phyloP scores from a whole-genome alignment of 2,113 vertebrate species.

The Corvus cornix region DNA sequence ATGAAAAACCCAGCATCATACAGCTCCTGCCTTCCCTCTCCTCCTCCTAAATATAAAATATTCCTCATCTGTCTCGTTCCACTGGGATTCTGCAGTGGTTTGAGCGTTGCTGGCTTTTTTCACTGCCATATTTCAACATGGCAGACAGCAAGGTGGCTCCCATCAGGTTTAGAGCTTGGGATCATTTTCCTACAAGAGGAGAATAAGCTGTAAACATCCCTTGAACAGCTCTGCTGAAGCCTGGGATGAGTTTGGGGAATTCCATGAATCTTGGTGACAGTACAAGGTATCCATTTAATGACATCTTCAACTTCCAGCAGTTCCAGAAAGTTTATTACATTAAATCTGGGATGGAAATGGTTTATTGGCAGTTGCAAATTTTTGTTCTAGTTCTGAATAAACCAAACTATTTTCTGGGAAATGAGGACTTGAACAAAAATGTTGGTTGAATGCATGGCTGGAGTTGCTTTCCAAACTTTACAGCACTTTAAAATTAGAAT shows the following conservation, averaged over 20 bases:
- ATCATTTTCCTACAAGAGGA: not conserved
- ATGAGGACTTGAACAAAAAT: not conserved
- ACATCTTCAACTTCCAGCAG: not conserved
- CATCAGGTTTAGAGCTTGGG: not conserved
- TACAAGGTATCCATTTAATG: not conserved
- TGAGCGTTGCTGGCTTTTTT: not conserved
- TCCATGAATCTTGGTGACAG: not conserved
- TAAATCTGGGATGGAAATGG: not conserved
- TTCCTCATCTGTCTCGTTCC: not conserved
- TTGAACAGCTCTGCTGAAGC: not conserved
- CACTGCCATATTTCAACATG: not conserved
- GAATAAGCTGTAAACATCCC: not conserved
- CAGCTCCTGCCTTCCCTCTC: not conserved
- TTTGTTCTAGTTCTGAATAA: not conserved
- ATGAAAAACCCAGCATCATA: not conserved
- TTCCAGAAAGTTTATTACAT: not conserved
- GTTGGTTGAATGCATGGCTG: not conserved
- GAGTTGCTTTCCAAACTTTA: not conserved
- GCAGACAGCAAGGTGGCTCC: not conserved
- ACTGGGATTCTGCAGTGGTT: not conserved
- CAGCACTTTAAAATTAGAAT: not conserved
- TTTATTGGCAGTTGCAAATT: not conserved
- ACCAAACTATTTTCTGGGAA: conserved; percentile 9
- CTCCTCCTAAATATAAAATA: not conserved
- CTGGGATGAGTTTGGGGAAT: not conserved